A percentile compares a stretch with the other conserved stretches of the same genome.
These are phyloP conservation scores for Neocrepidodera transversa DNA, from an alignment of 2,888 invertebrate genomes.

Conservation along the genomic window DNA sequence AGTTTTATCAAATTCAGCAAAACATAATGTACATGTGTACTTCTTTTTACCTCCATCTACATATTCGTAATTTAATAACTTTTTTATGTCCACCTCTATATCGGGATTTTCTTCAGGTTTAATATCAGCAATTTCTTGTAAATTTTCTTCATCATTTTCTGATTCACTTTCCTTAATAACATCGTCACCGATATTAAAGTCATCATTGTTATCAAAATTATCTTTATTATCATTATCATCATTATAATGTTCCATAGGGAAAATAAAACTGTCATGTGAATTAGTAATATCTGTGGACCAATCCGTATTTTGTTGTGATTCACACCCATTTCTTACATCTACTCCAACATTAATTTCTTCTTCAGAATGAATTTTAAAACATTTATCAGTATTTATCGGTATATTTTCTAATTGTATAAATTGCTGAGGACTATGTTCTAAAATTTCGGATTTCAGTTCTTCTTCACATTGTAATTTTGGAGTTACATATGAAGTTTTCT, in stretches of 20 bases:
- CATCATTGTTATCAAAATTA: background rate
- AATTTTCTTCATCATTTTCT: too few relatives aligned
- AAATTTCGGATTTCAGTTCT: background rate
- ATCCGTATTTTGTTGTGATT: slow-evolving; percentile 4
- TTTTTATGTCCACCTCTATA: slow-evolving; percentile 5
- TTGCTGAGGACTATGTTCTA: background rate
- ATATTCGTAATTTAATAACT: slow-evolving; percentile 7
- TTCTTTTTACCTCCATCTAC: slow-evolving; percentile 4
- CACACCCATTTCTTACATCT: background rate
- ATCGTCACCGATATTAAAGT: too few relatives aligned
- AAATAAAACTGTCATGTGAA: slow-evolving; percentile 1
- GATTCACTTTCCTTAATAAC: too few relatives aligned
- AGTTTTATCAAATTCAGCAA: slow-evolving; percentile 5
- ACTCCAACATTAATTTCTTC: background rate
- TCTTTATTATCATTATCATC: background rate
- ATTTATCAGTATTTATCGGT: background rate
- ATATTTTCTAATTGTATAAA: background rate
- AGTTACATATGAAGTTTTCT: background rate
- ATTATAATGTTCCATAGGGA: background rate
- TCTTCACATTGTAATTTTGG: too few relatives aligned
- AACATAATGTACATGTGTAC: slow-evolving; percentile 2
- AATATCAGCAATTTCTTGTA: too few relatives aligned
- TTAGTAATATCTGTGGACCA: slow-evolving; percentile 8
- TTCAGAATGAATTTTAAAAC: background rate
- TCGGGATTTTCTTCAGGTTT: slow-evolving; percentile 2